phyloP scores from a whole-genome alignment of 37 sponge, comb jelly and placozoan species.

The Petrosia ficiformis region DNA sequence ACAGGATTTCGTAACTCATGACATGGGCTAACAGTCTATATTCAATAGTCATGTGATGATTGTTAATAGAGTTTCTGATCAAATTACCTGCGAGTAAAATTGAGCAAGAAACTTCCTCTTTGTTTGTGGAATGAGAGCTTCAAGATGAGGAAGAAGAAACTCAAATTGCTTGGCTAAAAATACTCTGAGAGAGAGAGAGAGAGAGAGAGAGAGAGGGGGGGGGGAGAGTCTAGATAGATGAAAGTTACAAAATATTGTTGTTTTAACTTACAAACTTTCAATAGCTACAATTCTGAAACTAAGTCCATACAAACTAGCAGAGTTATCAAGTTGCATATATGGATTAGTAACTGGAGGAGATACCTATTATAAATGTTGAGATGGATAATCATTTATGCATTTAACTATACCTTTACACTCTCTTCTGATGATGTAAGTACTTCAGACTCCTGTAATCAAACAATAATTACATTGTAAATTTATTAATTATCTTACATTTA shows the following conservation, averaged over 20 bases:
- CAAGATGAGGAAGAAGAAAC: constrained; percentile 54
- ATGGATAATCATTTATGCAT: neutral
- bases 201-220: constrained; percentile 13
- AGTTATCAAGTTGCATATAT: constrained; percentile 25
- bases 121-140: constrained; percentile 70
- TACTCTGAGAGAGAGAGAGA: constrained; percentile 57
- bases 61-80: neutral
- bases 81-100: constrained; percentile 80
- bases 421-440: neutral
- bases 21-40: constrained; percentile 75
- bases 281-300: constrained; percentile 74
- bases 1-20: constrained; percentile 75
- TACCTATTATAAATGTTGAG: constrained; percentile 39
- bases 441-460: constrained; percentile 2
- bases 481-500: neutral
- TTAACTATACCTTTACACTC: constrained; percentile 17
- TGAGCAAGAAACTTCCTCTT: constrained; percentile 81
- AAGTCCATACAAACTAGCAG: constrained; percentile 67
- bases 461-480: no score
- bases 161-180: constrained; percentile 88
- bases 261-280: constrained; percentile 79
- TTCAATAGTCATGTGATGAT: neutral
- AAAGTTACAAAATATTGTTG: neutral
- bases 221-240: neutral
- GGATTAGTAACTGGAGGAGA: constrained; percentile 44